Percentiles rank a stretch among this genome's conserved stretches.
These are phyloP conservation scores for Erethizon dorsatum DNA, from an alignment of 2,797 vertebrate genomes.

Conservation along the genomic window DNA sequence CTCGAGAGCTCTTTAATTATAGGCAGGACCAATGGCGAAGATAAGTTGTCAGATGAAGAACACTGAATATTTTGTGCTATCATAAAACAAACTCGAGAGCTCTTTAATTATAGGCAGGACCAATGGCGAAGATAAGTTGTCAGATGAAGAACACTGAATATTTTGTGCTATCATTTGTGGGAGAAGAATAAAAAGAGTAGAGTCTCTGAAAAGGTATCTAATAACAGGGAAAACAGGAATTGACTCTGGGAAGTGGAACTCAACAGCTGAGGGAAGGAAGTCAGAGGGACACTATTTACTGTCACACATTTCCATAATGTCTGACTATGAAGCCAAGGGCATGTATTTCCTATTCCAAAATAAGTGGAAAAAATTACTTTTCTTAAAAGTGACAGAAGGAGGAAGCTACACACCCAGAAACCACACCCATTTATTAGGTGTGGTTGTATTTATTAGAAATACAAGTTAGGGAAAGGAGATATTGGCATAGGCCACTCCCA, in stretches of 20 bases:
- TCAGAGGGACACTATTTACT: too few species aligned
- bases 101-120: neutral
- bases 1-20: neutral
- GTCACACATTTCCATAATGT: too few species aligned
- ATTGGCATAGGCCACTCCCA: neutral
- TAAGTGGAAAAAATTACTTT: neutral
- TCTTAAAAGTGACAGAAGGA: neutral
- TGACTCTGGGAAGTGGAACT: neutral
- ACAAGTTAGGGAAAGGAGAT: neutral
- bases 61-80: rapidly evolving
- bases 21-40: neutral
- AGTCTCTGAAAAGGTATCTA: neutral
- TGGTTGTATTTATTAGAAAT: slow-evolving; percentile 42
- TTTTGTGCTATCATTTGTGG: neutral
- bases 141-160: neutral
- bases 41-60: rapidly evolving
- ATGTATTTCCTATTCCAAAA: neutral
- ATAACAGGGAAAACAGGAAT: rapidly evolving
- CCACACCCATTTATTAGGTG: neutral
- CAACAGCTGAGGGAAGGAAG: neutral
- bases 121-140: rapidly evolving
- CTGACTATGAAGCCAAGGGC: neutral
- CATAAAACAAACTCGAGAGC: neutral
- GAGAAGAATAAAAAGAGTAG: neutral
- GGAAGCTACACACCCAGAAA: neutral